These are phyloP conservation scores for Aspidapion aeneum DNA, from an alignment of 2,888 invertebrate genomes.

Conservation along the genomic window DNA sequence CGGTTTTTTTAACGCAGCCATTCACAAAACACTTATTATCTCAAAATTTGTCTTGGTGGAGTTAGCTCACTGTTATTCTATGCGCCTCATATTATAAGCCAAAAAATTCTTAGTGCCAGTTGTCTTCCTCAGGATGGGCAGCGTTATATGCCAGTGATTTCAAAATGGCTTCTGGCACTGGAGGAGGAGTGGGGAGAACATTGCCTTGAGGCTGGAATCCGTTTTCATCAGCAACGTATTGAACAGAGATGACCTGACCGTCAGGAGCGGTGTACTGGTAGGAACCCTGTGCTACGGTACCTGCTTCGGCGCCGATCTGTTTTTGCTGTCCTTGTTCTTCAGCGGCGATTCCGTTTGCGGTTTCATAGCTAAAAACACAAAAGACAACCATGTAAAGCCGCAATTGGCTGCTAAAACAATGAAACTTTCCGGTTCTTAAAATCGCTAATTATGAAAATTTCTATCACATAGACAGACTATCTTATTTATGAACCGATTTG, in stretches of 20 bases:
- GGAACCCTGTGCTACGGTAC: slow-evolving; percentile 49
- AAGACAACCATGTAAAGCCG: too few species aligned
- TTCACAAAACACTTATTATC: too few species aligned
- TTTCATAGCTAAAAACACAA: slow-evolving; percentile 53
- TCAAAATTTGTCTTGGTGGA: too few species aligned
- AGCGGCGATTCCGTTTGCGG: slow-evolving; percentile 58
- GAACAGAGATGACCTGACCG: slow-evolving; percentile 30
- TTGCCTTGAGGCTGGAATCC: neutral
- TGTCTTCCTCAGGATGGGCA: slow-evolving; percentile 35
- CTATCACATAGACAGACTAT: too few species aligned
- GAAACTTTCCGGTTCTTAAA: too few species aligned
- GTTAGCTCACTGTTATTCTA: too few species aligned
- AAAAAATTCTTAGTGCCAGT: too few species aligned
- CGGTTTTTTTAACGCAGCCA: too few species aligned
- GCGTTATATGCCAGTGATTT: slow-evolving; percentile 58
- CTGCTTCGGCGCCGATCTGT: slow-evolving; percentile 35
- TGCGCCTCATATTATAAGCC: too few species aligned
- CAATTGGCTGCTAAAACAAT: too few species aligned
- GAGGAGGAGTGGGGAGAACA: neutral
- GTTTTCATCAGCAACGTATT: slow-evolving; percentile 27
- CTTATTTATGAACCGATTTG: too few species aligned
- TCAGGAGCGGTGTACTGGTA: slow-evolving; percentile 41
- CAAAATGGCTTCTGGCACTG: slow-evolving; percentile 47
- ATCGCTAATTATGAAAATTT: too few species aligned
- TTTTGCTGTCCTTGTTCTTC: slow-evolving; percentile 54